phyloP scores from a whole-genome alignment of 2,113 vertebrate genomes.

The Gallinago media region DNA sequence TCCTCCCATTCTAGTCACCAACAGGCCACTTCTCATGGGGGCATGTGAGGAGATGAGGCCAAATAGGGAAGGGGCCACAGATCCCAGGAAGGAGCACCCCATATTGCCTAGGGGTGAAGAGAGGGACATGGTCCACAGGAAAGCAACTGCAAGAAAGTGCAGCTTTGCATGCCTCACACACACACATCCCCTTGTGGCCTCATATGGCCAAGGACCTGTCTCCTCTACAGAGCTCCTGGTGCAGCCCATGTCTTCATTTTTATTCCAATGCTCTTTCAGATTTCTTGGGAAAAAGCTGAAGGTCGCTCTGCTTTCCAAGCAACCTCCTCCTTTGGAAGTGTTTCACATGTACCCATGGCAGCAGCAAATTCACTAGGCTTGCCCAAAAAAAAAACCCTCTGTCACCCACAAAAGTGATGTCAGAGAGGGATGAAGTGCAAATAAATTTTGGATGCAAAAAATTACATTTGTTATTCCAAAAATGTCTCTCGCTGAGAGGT shows the following conservation, averaged over 20 bases:
- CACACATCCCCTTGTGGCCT: not conserved
- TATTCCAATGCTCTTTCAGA: not conserved
- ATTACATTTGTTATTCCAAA: not conserved
- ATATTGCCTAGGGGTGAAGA: not conserved
- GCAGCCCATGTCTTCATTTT: not conserved
- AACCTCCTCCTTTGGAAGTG: not conserved
- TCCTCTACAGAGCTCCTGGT: not conserved
- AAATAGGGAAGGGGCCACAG: not conserved
- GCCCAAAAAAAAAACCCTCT: not conserved
- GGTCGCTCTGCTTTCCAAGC: not conserved
- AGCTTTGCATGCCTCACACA: not conserved
- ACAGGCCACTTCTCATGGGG: accelerated
- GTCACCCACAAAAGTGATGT: not conserved
- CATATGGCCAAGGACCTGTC: not conserved
- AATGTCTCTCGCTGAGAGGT: not conserved
- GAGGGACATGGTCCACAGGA: not conserved
- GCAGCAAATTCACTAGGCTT: not conserved
- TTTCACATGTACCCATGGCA: not conserved
- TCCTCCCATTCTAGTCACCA: not conserved
- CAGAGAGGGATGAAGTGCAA: not conserved
- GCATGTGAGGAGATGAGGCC: not conserved
- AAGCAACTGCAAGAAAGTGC: not conserved
- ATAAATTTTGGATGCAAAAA: not conserved
- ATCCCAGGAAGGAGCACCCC: not conserved
- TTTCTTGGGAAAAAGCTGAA: not conserved